Conservation (phyloP, 2,888 invertebrate genomes). For the Aleiodes leptofemur region DNA sequence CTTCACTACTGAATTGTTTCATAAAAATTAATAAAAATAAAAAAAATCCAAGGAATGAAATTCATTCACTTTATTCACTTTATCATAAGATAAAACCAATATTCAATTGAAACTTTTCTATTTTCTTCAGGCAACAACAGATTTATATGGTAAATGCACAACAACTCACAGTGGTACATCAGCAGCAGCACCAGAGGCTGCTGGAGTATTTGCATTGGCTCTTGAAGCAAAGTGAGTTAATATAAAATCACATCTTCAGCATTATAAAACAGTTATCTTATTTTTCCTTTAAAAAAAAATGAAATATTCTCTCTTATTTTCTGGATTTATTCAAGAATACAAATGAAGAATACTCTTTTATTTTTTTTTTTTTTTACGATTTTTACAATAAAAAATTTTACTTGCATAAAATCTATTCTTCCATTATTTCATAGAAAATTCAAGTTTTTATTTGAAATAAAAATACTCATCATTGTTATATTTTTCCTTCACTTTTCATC, state of each 20-base stretch:
- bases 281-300: too few relatives aligned
- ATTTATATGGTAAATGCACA: constrained; percentile 98
- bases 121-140: constrained; percentile 90
- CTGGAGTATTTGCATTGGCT: constrained; percentile 98
- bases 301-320: too few relatives aligned
- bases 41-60: too few relatives aligned
- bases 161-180: constrained; percentile 99
- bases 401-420: neutral
- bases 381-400: neutral
- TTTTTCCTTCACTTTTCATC: too few relatives aligned
- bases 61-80: neutral
- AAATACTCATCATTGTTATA: too few relatives aligned
- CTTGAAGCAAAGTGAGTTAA: constrained; percentile 95
- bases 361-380: neutral
- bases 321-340: too few relatives aligned
- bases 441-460: too few relatives aligned
- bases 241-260: constrained; percentile 21
- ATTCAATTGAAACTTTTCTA: neutral
- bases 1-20: too few relatives aligned
- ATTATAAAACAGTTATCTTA: neutral
- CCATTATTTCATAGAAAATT: neutral
- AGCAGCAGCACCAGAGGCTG: constrained; percentile 99
- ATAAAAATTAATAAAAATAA: too few relatives aligned
- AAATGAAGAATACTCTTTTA: too few relatives aligned
- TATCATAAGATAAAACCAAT: neutral